phyloP scores from a whole-genome alignment of 2,797 vertebrate genomes.

The Nyctalus aviator region DNA sequence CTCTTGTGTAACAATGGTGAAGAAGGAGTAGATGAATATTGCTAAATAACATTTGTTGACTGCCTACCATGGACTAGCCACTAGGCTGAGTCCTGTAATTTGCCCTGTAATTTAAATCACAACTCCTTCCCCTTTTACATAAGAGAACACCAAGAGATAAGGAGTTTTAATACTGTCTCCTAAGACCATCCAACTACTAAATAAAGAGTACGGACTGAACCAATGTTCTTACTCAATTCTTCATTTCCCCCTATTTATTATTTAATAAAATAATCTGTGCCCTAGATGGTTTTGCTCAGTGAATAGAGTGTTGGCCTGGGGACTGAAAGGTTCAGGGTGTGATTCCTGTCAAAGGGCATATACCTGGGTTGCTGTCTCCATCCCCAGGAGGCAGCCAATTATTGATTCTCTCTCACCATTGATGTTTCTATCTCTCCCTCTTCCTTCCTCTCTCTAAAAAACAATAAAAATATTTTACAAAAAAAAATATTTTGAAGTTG shows the following conservation, averaged over 20 bases:
- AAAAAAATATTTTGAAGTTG: conserved; percentile 5
- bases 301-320: too few relatives aligned
- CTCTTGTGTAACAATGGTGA: background rate
- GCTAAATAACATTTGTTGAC: background rate
- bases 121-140: background rate
- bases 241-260: background rate
- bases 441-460: too few relatives aligned
- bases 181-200: background rate
- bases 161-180: background rate
- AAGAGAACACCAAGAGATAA: background rate
- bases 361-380: too few relatives aligned
- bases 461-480: too few relatives aligned
- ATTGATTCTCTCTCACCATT: too few relatives aligned
- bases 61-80: background rate
- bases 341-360: too few relatives aligned
- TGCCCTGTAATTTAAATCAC: background rate
- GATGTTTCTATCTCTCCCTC: too few relatives aligned
- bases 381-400: too few relatives aligned
- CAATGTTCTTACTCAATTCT: background rate
- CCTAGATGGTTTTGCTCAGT: too few relatives aligned
- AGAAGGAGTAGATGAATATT: background rate
- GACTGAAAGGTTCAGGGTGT: too few relatives aligned
- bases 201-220: background rate
- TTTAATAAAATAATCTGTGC: conserved; percentile 35
- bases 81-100: background rate